Percentiles rank a stretch among this genome's conserved stretches.
Conservation (phyloP, 2,888 invertebrate species). For the Agrypnus murinus region DNA sequence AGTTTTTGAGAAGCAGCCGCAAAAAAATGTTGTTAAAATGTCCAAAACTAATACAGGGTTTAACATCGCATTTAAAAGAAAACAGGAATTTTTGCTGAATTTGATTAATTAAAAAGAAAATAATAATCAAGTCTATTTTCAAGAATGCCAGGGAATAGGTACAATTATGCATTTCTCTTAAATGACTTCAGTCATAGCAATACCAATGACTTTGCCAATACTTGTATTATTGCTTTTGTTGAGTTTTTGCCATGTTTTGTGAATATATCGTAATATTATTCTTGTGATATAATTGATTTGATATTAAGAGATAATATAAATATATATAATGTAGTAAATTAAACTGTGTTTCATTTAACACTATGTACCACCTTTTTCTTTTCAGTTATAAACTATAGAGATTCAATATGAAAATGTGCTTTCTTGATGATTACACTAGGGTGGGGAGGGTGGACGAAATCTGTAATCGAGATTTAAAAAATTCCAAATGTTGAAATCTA, state of each 20-base stretch:
- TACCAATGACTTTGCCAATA: conserved; percentile 21
- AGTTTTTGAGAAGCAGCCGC: conserved; percentile 38
- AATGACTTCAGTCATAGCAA: conserved; percentile 15
- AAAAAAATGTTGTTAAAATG: conserved; percentile 32
- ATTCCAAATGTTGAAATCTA: no score
- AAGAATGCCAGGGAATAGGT: conserved; percentile 16
- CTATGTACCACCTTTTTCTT: no score
- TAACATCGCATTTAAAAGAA: conserved; percentile 24
- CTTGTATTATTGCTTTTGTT: conserved; percentile 17
- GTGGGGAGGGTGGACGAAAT: no score
- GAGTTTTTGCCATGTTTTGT: conserved; percentile 27
- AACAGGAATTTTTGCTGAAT: conserved; percentile 18
- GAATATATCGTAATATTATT: conserved; percentile 34
- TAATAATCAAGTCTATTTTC: conserved; percentile 18
- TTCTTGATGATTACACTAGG: no score
- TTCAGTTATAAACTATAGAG: no score
- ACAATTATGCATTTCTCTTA: not conserved
- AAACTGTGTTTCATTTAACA: not conserved
- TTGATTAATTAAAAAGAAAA: not conserved
- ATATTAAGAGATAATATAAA: conserved; percentile 34
- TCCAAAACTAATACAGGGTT: conserved; percentile 48
- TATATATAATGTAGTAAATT: conserved; percentile 5
- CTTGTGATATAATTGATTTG: conserved; percentile 44
- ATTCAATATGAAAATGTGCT: no score
- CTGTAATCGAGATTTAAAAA: no score